Conservation (phyloP, 2,113 vertebrate species). For the Ciconia maguari region DNA sequence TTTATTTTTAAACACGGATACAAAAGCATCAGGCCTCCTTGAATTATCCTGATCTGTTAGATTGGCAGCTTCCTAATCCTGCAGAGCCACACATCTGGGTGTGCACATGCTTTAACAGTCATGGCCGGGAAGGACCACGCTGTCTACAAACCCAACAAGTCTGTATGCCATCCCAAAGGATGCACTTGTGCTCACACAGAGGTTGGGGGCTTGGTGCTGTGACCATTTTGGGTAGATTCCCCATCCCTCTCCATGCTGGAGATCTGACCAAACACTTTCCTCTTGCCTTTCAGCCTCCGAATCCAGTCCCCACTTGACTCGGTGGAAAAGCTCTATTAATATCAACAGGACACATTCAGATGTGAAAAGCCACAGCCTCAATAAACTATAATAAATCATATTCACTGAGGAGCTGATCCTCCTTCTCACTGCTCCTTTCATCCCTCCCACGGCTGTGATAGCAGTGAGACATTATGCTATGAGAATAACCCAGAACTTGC, state of each 20-base stretch:
- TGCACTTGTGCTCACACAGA: not conserved
- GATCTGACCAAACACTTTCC: not conserved
- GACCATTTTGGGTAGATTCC: not conserved
- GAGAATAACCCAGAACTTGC: not conserved
- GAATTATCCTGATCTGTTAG: not conserved
- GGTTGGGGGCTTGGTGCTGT: not conserved
- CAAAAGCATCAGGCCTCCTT: not conserved
- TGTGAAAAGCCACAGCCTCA: not conserved
- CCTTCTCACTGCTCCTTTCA: not conserved
- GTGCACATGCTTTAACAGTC: no score
- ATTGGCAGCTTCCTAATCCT: not conserved
- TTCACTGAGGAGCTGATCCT: not conserved
- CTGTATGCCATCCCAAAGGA: not conserved
- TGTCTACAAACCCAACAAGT: not conserved
- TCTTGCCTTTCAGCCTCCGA: not conserved
- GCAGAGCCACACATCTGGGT: not conserved
- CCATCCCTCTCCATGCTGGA: not conserved
- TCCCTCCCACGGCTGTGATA: not conserved
- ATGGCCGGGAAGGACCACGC: accelerated
- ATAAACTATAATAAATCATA: not conserved
- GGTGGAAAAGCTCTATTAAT: not conserved
- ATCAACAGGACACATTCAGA: not conserved
- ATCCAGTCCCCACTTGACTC: not conserved
- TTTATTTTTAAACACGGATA: not conserved
- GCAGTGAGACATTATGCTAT: not conserved